Base-by-base conservation (phyloP, 2,888 invertebrate species). In the Apodemia zela region DNA sequence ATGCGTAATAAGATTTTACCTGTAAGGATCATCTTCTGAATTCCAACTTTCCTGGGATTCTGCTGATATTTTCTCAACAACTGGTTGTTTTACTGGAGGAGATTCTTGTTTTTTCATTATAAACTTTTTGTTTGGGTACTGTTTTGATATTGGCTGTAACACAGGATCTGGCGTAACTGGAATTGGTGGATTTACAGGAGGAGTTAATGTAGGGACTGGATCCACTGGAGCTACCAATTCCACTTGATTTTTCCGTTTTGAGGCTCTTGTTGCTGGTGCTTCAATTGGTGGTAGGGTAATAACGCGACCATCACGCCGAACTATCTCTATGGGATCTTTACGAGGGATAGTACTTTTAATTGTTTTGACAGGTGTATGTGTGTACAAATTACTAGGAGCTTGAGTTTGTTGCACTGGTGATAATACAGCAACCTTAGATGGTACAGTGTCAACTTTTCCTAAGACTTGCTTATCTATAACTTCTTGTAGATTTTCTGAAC, bases 21-120 rank as follows among this genome's bases (percentile, higher is more conserved):
- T 95, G 76, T 96, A 95, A 10, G 98, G 98, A 93, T 98, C 98
- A 87, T 98, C 98, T 85, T 98, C 97, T n/a, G 96, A 96, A 83
- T 95, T 95, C 80, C 93, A 94, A 79, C 93, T 94, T 70, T 94
- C 95, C 75, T 93, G 94, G 64, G 94, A 94, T 75, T 93, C 94
- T 57, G 87, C 89, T 65, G 92, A 90, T 82, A 75, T 72, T 82
- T 83, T 90, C 71, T 80, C 91, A 67, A 77, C 59, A 47, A 49
- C 35, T 47, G 59, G 49, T 7, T 33, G 4, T 38, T 45, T 33
- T 10, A 35, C 15, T 13, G 72, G n/a, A 29, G 70, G 42, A 63
- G 64, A 75, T 63, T 87, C 87, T 62, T 73, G 81, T 72, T 84
- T 89, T 65, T 84, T 89, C 60, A 62, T 72, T 15, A 74, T 61